Percentiles rank a stretch among this genome's conserved stretches.
Conservation (phyloP, 2,797 vertebrate genomes). For the Acrossocheilus wenchowensis region DNA sequence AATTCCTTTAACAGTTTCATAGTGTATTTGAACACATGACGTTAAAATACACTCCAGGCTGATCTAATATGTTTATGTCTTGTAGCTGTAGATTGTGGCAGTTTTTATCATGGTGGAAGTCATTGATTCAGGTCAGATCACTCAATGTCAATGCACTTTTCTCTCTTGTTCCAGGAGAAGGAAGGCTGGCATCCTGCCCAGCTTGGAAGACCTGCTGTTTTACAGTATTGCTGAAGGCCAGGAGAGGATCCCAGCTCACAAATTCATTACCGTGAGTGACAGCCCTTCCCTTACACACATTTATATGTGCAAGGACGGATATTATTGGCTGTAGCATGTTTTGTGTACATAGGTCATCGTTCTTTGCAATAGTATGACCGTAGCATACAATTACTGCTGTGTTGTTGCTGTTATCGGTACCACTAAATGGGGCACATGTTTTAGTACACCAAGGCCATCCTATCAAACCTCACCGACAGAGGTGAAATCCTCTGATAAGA, state of each 20-base stretch:
- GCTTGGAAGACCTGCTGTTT: conserved; percentile 96
- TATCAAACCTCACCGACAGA: not conserved
- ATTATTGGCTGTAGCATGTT: not conserved
- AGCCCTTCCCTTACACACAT: not conserved
- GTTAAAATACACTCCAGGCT: not conserved
- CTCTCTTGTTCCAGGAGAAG: conserved; percentile 77
- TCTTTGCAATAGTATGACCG: not conserved
- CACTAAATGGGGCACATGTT: conserved; percentile 25
- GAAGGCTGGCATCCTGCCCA: conserved; percentile 90
- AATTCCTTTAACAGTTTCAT: not conserved
- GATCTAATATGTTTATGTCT: not conserved
- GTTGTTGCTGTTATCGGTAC: not conserved
- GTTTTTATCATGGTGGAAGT: not conserved
- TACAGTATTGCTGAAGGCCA: conserved; percentile 97
- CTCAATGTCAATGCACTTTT: conserved; percentile 25
- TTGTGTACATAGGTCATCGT: conserved; percentile 14
- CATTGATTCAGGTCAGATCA: not conserved
- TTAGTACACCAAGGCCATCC: conserved; percentile 33
- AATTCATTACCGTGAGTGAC: conserved; percentile 93
- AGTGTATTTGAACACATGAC: not conserved
- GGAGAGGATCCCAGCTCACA: conserved; percentile 96
- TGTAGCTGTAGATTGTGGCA: not conserved
- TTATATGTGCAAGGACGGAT: conserved; percentile 74
- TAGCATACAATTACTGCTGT: not conserved
- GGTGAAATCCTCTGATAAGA: conserved; percentile 6